phyloP scores from a whole-genome alignment of 2,113 vertebrate species.

The Herpetotheres cachinnans region DNA sequence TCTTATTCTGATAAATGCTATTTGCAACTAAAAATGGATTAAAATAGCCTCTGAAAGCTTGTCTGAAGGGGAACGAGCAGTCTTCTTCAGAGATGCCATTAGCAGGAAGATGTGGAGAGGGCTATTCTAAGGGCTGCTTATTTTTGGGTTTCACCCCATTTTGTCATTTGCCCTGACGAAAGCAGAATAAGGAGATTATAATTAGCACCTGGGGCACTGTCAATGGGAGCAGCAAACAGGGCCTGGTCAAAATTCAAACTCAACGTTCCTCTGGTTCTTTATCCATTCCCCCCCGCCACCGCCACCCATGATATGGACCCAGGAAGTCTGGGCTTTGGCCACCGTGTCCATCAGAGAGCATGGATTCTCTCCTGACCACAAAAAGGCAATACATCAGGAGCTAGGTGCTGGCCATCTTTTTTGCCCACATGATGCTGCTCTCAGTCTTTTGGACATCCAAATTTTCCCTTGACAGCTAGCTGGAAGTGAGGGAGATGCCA shows the following conservation, averaged over 20 bases:
- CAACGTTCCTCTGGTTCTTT: background rate
- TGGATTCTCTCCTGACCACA: background rate
- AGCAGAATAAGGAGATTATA: background rate
- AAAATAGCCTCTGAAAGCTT: slow-evolving; percentile 45
- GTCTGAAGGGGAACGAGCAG: slow-evolving; percentile 35
- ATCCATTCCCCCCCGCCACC: background rate
- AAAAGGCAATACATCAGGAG: background rate
- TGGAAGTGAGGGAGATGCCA: background rate
- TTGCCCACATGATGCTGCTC: background rate
- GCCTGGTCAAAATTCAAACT: background rate
- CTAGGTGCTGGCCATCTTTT: background rate
- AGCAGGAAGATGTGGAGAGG: background rate
- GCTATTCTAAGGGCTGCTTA: slow-evolving; percentile 6
- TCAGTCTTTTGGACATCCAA: background rate
- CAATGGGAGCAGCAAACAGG: background rate
- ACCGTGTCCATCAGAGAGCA: background rate
- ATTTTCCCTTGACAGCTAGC: background rate
- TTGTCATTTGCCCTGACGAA: background rate
- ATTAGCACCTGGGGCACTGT: background rate
- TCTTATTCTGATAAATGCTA: slow-evolving; percentile 41
- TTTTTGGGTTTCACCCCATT: slow-evolving; percentile 26
- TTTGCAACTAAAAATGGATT: slow-evolving; percentile 44
- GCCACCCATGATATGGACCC: accelerated
- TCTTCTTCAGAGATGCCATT: slow-evolving; percentile 22
- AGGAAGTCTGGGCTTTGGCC: background rate